Conservation (phyloP, 2,113 vertebrate genomes). For the Channa maculata region DNA sequence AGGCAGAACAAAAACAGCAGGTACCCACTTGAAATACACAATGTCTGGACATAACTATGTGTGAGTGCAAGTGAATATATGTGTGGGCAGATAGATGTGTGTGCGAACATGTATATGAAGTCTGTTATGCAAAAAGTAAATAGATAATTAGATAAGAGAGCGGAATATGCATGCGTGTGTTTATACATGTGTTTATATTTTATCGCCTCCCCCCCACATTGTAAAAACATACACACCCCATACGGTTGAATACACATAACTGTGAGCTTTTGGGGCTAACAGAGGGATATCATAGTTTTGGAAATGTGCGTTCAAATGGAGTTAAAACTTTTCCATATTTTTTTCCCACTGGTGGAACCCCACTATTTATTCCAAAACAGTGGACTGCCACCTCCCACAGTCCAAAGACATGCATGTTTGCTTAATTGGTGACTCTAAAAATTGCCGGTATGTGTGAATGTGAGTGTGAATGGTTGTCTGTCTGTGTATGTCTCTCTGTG, state of each 20-base stretch:
- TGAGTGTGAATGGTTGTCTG: too few relatives aligned
- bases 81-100: constrained; percentile 15
- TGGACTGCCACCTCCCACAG: background rate
- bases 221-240: background rate
- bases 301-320: background rate
- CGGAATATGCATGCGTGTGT: too few relatives aligned
- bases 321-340: too few relatives aligned
- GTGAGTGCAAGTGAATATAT: constrained; percentile 23
- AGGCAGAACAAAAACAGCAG: constrained; percentile 51
- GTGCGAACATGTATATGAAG: background rate
- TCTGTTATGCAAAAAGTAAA: too few relatives aligned
- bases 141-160: too few relatives aligned
- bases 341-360: too few relatives aligned
- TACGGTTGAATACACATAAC: background rate
- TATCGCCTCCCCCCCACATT: background rate
- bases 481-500: too few relatives aligned
- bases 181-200: too few relatives aligned
- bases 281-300: background rate
- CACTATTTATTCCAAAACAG: background rate
- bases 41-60: constrained; percentile 28
- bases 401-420: too few relatives aligned
- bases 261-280: background rate
- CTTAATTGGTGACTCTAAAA: too few relatives aligned
- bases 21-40: constrained; percentile 63
- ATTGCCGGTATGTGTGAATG: background rate